Evolutionary conservation across 2,113 vertebrate genomes (phyloP).

Genomic region (human (Homo sapiens)): GRCh38 chr15:61056501-61057000

Average conservation of each 20-base stretch:
- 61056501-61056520: conserved; percentile 73
- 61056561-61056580: conserved; percentile 73
- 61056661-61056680: conserved; percentile 63
- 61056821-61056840: neutral
- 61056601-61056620: conserved; percentile 78
- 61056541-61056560: conserved; percentile 74
- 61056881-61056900: neutral
- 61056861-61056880: neutral
- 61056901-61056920: neutral
- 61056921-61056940: conserved; percentile 52
- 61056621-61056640: conserved; percentile 72
- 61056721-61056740: conserved; percentile 38
- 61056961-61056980: conserved; percentile 79
- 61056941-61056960: conserved; percentile 59
- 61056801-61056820: neutral
- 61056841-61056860: neutral
- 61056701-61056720: conserved; percentile 52
- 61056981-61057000: conserved; percentile 91
- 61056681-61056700: conserved; percentile 33
- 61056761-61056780: neutral
- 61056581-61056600: conserved; percentile 75
- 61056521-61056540: conserved; percentile 73
- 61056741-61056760: neutral
- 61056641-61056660: conserved; percentile 80
- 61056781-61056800: neutral